Evolutionary conservation across 2,113 vertebrate genomes (phyloP).

Genomic region (Dasyprocta punctata): DNA sequence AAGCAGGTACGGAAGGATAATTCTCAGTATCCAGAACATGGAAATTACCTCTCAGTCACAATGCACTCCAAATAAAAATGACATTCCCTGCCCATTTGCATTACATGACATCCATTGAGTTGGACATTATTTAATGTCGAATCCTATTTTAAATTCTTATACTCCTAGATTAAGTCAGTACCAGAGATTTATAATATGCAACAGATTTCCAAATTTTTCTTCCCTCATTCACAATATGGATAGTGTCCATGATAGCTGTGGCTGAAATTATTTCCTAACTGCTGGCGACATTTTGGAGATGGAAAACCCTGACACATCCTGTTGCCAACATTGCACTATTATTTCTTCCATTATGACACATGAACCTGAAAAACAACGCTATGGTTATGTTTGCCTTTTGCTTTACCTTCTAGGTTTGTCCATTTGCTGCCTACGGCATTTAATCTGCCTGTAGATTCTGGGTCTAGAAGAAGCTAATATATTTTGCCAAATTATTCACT

Average conservation of each 20-base stretch:
- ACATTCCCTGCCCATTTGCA: not conserved
- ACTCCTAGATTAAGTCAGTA: not conserved
- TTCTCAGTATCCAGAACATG: not conserved
- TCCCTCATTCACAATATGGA: not conserved
- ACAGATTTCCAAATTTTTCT: not conserved
- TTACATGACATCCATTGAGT: not conserved
- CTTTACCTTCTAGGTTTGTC: constrained; percentile 45
- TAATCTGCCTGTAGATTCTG: constrained; percentile 65
- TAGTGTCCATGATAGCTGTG: not conserved
- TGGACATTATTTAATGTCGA: not conserved
- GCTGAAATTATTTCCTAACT: constrained; percentile 60
- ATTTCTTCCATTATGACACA: constrained; percentile 36
- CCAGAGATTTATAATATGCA: not conserved
- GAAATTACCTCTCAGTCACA: not conserved
- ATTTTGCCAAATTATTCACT: constrained; percentile 74
- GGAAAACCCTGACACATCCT: constrained; percentile 54
- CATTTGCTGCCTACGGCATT: constrained; percentile 37
- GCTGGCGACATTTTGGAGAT: constrained; percentile 59
- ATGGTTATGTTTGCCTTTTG: not conserved
- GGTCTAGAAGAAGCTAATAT: constrained; percentile 52
- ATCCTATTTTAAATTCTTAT: not conserved
- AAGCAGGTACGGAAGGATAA: not conserved
- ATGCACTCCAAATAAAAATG: not conserved
- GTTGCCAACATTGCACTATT: not conserved
- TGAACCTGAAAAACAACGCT: constrained; percentile 50